A percentile compares a stretch with the other conserved stretches of the same genome.
Evolutionary conservation across 1,140 invertebrate genomes (phyloP).

Genomic region (Cydia fagiglandana): DNA sequence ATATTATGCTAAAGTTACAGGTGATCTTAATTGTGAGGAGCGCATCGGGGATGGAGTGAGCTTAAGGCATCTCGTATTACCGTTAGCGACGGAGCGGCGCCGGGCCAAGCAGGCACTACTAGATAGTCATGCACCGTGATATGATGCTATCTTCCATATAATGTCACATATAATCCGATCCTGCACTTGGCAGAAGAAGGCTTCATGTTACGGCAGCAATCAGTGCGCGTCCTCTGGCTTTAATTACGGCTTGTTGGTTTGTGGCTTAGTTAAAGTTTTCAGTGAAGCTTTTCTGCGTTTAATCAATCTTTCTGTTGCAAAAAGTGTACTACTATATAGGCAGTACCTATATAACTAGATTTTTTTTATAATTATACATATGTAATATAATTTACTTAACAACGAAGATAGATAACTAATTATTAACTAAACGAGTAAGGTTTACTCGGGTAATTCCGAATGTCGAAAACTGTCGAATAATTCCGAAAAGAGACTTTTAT

Average conservation of each 20-base stretch:
- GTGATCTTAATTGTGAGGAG: constrained; percentile 32
- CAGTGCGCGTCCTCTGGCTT: constrained; percentile 19
- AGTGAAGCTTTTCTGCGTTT: not conserved
- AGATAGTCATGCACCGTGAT: constrained; percentile 24
- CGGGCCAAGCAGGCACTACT: constrained; percentile 6
- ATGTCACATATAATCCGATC: constrained; percentile 25
- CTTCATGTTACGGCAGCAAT: constrained; percentile 20
- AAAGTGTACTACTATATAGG: too few relatives aligned
- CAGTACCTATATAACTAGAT: too few relatives aligned
- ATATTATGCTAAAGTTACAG: constrained; percentile 10
- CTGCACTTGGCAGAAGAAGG: not conserved
- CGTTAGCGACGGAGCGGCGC: constrained; percentile 66
- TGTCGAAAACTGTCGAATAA: too few relatives aligned
- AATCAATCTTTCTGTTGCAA: not conserved
- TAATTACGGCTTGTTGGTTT: not conserved
- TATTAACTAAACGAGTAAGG: too few relatives aligned
- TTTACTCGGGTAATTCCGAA: too few relatives aligned
- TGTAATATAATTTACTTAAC: too few relatives aligned
- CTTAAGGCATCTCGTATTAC: constrained; percentile 69
- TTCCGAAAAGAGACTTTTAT: too few relatives aligned
- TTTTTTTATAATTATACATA: too few relatives aligned
- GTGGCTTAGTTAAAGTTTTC: not conserved
- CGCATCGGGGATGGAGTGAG: constrained; percentile 50
- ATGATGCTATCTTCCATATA: constrained; percentile 25
- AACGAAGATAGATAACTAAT: not conserved